Evolutionary conservation across 2,888 invertebrate species (phyloP).

Genomic region (Cheilosia soror): DNA sequence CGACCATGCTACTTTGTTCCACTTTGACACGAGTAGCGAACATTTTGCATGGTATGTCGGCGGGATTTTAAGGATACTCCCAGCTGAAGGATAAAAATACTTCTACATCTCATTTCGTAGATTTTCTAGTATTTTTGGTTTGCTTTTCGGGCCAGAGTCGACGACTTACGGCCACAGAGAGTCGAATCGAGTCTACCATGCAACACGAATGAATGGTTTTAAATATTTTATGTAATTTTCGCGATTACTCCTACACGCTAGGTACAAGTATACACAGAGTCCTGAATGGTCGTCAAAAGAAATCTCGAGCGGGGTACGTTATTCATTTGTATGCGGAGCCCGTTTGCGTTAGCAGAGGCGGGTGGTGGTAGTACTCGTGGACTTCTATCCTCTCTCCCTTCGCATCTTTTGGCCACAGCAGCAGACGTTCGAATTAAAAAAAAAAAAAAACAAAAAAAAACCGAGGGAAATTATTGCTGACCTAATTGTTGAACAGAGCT

Average conservation of each 20-base stretch:
- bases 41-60: slow-evolving; percentile 21
- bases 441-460: too few species aligned
- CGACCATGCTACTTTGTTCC: neutral
- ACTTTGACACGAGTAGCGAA: slow-evolving; percentile 34
- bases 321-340: slow-evolving; percentile 52
- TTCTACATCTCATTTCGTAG: slow-evolving; percentile 28
- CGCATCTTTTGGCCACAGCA: neutral
- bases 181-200: slow-evolving; percentile 21
- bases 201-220: slow-evolving; percentile 67
- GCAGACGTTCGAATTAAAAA: slow-evolving; percentile 53
- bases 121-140: slow-evolving; percentile 35
- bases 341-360: slow-evolving; percentile 31
- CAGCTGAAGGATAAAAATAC: slow-evolving; percentile 42
- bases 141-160: slow-evolving; percentile 5
- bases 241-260: slow-evolving; percentile 64
- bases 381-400: neutral
- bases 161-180: slow-evolving; percentile 34
- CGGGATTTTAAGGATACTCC: slow-evolving; percentile 48
- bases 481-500: slow-evolving; percentile 62
- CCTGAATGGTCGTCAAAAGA: slow-evolving; percentile 43
- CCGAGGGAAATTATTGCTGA: slow-evolving; percentile 64
- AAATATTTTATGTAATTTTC: slow-evolving; percentile 75
- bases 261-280: slow-evolving; percentile 20
- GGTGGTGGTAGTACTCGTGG: slow-evolving; percentile 13
- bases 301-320: slow-evolving; percentile 19